These are phyloP conservation scores for Halcyon senegalensis DNA, from an alignment of 2,113 vertebrate genomes.

Conservation along the genomic window DNA sequence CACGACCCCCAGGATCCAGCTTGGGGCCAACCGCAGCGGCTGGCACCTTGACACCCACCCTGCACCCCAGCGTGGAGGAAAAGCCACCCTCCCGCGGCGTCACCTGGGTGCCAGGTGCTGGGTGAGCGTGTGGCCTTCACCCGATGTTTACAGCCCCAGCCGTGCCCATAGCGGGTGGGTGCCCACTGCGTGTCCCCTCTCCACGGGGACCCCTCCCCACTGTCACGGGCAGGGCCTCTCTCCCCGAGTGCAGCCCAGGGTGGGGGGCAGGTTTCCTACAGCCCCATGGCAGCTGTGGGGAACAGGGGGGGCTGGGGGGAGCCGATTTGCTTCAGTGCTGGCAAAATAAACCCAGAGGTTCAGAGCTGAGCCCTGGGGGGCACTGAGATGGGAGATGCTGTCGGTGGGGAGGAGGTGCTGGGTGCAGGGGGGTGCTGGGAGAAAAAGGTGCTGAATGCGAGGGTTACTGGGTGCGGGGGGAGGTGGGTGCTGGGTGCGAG, in stretches of 20 bases:
- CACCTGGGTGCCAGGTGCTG: fast-evolving
- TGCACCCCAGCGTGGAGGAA: fast-evolving
- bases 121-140: background rate
- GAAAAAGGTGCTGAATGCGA: background rate
- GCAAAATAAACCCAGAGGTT: background rate
- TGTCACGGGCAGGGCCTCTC: background rate
- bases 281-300: background rate
- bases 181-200: background rate
- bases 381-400: background rate
- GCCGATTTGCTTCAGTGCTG: background rate
- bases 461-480: no score
- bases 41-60: background rate
- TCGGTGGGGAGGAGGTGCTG: background rate
- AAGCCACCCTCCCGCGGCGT: background rate
- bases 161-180: background rate
- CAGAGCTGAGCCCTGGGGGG: background rate
- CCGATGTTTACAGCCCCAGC: background rate
- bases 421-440: no score
- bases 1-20: background rate
- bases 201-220: background rate
- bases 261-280: background rate
- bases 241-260: background rate
- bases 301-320: no score
- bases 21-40: fast-evolving
- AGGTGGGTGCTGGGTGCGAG: no score